Evolutionary conservation across 2,113 vertebrate genomes (phyloP), one percentile per base, ranked within the genome.

Genomic region (Oreochromis aureus): DNA sequence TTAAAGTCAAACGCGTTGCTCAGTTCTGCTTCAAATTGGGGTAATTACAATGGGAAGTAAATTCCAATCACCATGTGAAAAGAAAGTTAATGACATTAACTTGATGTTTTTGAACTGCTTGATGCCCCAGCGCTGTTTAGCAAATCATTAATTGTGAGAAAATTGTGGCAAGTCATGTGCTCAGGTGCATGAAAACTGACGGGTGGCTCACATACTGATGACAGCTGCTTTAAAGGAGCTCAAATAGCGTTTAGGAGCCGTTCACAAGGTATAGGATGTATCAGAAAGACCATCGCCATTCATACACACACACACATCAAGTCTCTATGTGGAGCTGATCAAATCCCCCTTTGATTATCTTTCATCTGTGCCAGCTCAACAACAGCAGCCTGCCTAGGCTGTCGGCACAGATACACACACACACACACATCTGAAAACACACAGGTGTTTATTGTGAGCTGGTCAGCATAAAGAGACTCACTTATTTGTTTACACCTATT

Each of bases 331-430:
- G 82, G 91, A 93, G 92, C 89, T 88, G 92, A 95, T 95, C 91
- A 96, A 96, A 94, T 83, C 88, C 22, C 83, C 59, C 69, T 96
- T 95, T 95, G 93, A 95, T 94, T 91, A 93, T 90, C 87, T 94
- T 95, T 95, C 87, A 95, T 96, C 92, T 86, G 86, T 61, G 87
- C 88, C 80, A 83, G 83, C 92, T 82, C 81, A 83, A 91, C 86
- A 93, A 86, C 91, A 84, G 91, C 89, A 66, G 51, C 71, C 41
- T 27, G 53, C 59, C 18, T 82, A 86, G 81, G 89, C 87, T 90
- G 86, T 66, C 76, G 56, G 82, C 83, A 44, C 58, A 41, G 53
- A 39, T 3, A 83, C 63, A 39, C 88, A 34, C 66, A 36, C 85
- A 61, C 59, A 63, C 59, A 36, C 59, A 36, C 32, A 12, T 7